Conservation (phyloP, 2,113 vertebrate genomes). For the Actinemys pallida region DNA sequence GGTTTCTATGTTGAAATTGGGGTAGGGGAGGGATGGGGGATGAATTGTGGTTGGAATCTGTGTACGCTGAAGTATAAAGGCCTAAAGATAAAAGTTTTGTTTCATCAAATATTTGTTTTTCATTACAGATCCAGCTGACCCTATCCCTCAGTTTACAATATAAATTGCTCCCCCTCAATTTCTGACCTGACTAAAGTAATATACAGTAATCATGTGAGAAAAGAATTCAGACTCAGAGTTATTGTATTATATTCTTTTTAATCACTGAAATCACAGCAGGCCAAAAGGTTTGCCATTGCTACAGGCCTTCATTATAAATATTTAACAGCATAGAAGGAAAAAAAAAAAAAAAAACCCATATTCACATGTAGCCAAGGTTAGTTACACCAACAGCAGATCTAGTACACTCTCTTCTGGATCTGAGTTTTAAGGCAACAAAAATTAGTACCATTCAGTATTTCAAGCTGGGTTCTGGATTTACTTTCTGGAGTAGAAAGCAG, state of each 20-base stretch:
- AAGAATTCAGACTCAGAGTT: background rate
- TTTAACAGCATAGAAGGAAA: background rate
- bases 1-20: background rate
- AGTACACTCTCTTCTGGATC: background rate
- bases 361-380: constrained; percentile 36
- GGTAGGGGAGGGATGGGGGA: background rate
- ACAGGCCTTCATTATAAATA: constrained; percentile 24
- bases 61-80: background rate
- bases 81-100: background rate
- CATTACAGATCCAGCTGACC: background rate
- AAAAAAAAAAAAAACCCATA: background rate
- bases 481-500: background rate
- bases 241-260: constrained; percentile 7
- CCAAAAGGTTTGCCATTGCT: background rate
- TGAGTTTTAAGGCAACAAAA: constrained; percentile 2
- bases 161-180: background rate
- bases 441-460: constrained; percentile 46
- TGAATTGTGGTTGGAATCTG: background rate
- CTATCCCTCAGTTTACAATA: background rate
- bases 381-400: constrained; percentile 33
- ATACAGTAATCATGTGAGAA: background rate
- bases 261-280: constrained; percentile 27
- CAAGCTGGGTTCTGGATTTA: background rate
- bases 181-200: accelerated
- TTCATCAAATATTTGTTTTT: background rate